phyloP scores from a whole-genome alignment of 2,797 vertebrate genomes.

The Gouania willdenowi region DNA sequence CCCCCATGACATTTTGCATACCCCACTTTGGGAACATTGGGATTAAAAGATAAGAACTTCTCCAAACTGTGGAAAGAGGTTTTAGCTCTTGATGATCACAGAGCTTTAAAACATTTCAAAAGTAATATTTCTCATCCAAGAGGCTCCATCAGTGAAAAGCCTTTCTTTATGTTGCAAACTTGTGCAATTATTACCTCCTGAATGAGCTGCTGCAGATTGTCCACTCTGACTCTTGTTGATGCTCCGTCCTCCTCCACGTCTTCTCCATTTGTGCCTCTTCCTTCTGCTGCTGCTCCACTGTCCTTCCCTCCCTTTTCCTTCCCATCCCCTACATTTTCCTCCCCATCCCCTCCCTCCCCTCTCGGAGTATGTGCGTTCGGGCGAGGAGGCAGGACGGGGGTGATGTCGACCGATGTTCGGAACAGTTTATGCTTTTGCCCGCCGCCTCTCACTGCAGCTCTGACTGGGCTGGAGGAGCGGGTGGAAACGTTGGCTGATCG shows the following conservation, averaged over 20 bases:
- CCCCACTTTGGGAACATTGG: too few species aligned
- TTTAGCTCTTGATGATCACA: too few species aligned
- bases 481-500: conserved; percentile 75
- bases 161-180: too few species aligned
- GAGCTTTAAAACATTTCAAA: too few species aligned
- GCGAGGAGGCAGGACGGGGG: conserved; percentile 77
- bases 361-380: conserved; percentile 33
- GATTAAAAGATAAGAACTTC: too few species aligned
- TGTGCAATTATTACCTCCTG: conserved; percentile 83
- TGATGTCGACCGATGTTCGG: conserved; percentile 84
- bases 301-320: not conserved
- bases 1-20: too few species aligned
- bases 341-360: conserved; percentile 25
- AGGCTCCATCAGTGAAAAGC: too few species aligned
- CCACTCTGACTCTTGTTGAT: conserved; percentile 35
- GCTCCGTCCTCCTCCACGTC: conserved; percentile 10
- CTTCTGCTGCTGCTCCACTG: conserved; percentile 14
- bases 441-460: conserved; percentile 14
- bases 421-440: conserved; percentile 74
- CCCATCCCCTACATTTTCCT: conserved; percentile 26
- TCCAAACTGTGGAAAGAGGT: too few species aligned
- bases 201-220: conserved; percentile 86
- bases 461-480: conserved; percentile 76
- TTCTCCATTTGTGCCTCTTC: conserved; percentile 1
- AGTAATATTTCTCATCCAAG: too few species aligned